Evolutionary conservation across 1,140 invertebrate genomes (phyloP), one percentile per base, ranked within the genome.

Genomic region (Danaus melanippus): DNA sequence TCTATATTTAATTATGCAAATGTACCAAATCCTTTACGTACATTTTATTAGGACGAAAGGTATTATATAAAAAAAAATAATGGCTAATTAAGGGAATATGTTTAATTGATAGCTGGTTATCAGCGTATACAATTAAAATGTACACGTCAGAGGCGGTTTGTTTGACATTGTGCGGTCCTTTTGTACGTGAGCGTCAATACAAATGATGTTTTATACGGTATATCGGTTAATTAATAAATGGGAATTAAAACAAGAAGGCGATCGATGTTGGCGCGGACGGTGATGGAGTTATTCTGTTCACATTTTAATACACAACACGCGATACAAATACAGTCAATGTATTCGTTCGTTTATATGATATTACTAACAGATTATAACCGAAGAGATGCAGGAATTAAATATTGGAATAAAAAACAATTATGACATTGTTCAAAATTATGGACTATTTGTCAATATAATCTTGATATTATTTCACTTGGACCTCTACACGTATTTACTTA

Each of bases 1-100:
- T 62, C 64, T 65, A 73, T 79, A 79, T 77, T 79, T 76, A 74
- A 79, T 81, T 79, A 80, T 76, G 70, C 65, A 77, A 77, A 76
- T 76, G 56, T 61, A 61, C 48, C 11, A 15, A 46, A 46, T 11
- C 9, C 10, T 9, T 12, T 15, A 46, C 11, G 11, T 15, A 12
- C 44, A 44, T 44, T 11, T 44, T 44, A 44, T 44, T 11, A 10
- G 12, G 5, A 12, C 43, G 43, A 44, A 44, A 44, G 43, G 1
- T 11, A 44, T n/a, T 12, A 8, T 11, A 44, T 5, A 7, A 32
- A 32, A 32, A 32, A 32, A 32, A 32, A 7, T 32, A 32, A 32
- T 32, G 21, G 21, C 21, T 32, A 32, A 32, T 32, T 32, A 32
- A 32, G 21, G 21, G 21, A 32, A 32, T 32, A 32, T 32, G 21